Conservation (phyloP, 2,113 vertebrate species). For the Edolisoma coerulescens region DNA sequence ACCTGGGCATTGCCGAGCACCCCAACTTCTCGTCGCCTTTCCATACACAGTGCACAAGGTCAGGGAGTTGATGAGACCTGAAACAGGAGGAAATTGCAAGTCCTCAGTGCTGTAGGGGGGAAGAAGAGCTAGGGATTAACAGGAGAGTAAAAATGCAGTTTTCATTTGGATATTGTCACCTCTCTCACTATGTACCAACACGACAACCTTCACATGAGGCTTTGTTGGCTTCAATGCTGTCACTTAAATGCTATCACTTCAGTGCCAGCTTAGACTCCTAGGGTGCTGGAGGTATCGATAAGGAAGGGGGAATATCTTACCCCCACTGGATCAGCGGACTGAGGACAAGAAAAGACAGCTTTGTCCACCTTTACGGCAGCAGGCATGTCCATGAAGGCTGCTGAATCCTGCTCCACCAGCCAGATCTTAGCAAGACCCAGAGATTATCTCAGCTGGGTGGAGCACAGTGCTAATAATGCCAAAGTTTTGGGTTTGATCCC, state of each 20-base stretch:
- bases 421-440: background rate
- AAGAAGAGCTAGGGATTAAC: background rate
- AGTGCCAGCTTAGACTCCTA: background rate
- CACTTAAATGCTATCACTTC: accelerated
- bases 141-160: background rate
- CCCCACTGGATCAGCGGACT: background rate
- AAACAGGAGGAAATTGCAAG: background rate
- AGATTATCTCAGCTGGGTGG: background rate
- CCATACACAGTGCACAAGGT: background rate
- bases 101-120: background rate
- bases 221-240: background rate
- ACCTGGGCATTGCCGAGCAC: background rate
- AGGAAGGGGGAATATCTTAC: background rate
- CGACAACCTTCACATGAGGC: accelerated
- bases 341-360: background rate
- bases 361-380: background rate
- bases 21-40: background rate
- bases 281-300: accelerated
- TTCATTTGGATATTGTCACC: background rate
- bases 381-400: background rate
- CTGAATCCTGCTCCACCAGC: background rate
- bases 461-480: background rate
- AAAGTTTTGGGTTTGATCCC: background rate
- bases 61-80: background rate
- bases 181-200: background rate